Evolutionary conservation across 2,113 vertebrate species (phyloP).

Genomic region (Cromileptes altivelis): DNA sequence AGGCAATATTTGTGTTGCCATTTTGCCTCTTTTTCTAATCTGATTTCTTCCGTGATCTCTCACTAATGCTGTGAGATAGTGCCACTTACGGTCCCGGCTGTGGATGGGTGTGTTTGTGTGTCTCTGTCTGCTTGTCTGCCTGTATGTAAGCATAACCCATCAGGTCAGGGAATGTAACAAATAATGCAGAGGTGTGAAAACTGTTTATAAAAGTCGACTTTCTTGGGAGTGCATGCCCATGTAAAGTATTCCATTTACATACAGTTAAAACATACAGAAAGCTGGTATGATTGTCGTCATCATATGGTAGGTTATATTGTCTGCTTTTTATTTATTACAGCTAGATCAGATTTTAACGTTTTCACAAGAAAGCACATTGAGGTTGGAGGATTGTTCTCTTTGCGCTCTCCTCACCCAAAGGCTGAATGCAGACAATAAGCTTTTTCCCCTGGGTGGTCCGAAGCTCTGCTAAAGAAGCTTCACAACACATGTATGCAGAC

Average conservation of each 20-base stretch:
- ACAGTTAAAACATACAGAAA: neutral
- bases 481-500: conserved; percentile 74
- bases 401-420: conserved; percentile 5
- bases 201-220: neutral
- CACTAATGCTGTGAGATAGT: conserved; percentile 75
- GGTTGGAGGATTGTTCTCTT: conserved; percentile 14
- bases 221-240: neutral
- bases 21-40: conserved; percentile 78
- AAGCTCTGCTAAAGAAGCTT: conserved; percentile 49
- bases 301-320: neutral
- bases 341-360: neutral
- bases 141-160: neutral
- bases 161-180: neutral
- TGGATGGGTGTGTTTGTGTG: neutral
- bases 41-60: conserved; percentile 76
- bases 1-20: conserved; percentile 71
- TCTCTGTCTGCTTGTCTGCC: neutral
- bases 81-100: conserved; percentile 65
- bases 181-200: neutral
- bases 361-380: conserved; percentile 1
- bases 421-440: conserved; percentile 48
- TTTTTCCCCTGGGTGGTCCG: conserved; percentile 52
- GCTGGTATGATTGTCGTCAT: neutral
- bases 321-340: neutral
- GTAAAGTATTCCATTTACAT: neutral